phyloP scores from a whole-genome alignment of 1,140 invertebrate genomes.

The Pseudachorutes palmiensis region DNA sequence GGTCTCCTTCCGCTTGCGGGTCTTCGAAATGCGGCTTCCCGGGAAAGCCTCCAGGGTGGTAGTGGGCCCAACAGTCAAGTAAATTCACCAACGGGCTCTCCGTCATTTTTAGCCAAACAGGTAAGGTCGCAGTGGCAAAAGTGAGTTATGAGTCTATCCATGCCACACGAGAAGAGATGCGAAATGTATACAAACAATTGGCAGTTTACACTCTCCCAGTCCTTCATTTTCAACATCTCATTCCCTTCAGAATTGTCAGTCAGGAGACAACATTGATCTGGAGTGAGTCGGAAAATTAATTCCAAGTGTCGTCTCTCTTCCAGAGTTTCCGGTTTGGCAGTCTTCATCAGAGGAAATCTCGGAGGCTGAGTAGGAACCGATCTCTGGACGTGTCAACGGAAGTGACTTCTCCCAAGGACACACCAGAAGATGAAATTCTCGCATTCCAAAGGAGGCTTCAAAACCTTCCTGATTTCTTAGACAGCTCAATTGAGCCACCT shows the following conservation, averaged over 20 bases:
- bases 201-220: neutral
- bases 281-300: neutral
- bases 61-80: slow-evolving; percentile 39
- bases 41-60: slow-evolving; percentile 39
- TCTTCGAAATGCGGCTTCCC: slow-evolving; percentile 39
- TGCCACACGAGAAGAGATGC: too few species aligned
- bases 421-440: slow-evolving; percentile 48
- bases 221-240: neutral
- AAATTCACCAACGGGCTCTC: slow-evolving; percentile 37
- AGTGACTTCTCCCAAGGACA: slow-evolving; percentile 39
- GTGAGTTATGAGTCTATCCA: too few species aligned
- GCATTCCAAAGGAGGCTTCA: slow-evolving; percentile 50
- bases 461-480: slow-evolving; percentile 47
- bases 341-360: slow-evolving; percentile 31
- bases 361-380: slow-evolving; percentile 34
- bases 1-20: slow-evolving; percentile 41
- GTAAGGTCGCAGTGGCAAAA: slow-evolving; percentile 9
- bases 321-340: slow-evolving; percentile 37
- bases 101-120: slow-evolving; percentile 40
- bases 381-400: slow-evolving; percentile 36
- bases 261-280: too few species aligned
- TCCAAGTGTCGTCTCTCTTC: neutral
- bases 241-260: neutral
- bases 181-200: slow-evolving; percentile 8
- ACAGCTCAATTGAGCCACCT: slow-evolving; percentile 34